Evolutionary conservation across 2,113 vertebrate genomes (phyloP).

Genomic region (Actenoides lindsayi): DNA sequence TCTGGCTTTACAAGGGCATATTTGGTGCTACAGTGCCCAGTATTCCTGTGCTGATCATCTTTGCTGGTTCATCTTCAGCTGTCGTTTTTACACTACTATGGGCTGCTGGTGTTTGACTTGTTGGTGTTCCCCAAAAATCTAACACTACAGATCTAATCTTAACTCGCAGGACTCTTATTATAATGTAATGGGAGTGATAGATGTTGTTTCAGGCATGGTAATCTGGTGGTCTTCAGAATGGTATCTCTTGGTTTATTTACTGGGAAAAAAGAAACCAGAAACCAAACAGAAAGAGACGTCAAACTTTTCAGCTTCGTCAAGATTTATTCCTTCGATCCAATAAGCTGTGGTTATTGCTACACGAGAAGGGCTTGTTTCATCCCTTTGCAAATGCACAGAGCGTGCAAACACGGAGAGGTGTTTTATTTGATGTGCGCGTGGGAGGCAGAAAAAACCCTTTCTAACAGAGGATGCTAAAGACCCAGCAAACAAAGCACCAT

Average conservation of each 20-base stretch:
- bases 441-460: not conserved
- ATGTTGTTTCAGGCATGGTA: not conserved
- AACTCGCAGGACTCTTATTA: not conserved
- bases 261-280: no score
- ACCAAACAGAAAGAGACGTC: not conserved
- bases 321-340: not conserved
- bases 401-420: rapidly evolving
- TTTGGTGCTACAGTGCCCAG: not conserved
- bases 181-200: not conserved
- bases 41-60: not conserved
- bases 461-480: not conserved
- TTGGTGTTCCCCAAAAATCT: not conserved
- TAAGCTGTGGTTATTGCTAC: not conserved
- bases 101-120: not conserved
- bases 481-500: not conserved
- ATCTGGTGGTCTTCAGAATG: not conserved
- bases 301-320: not conserved
- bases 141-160: not conserved
- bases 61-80: not conserved
- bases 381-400: not conserved
- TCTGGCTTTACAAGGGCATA: not conserved
- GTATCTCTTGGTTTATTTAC: not conserved
- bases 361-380: not conserved
- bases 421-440: not conserved
- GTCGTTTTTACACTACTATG: not conserved